Evolutionary conservation across 35 echinoderm and acorn worm species (phyloP).

Genomic region (Apostichopus japonicus): DNA sequence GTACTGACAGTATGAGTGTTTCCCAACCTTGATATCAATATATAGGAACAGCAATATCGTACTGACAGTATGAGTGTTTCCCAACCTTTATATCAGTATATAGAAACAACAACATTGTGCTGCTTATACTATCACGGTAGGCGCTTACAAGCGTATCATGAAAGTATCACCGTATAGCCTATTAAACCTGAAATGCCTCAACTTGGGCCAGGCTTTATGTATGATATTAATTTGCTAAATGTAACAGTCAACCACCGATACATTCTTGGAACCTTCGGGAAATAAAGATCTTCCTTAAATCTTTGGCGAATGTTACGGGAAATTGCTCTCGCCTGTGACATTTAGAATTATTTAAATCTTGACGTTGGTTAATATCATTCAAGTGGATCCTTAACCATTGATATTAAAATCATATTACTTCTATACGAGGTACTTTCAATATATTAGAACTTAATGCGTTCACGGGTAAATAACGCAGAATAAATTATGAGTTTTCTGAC

Average conservation of each 20-base stretch:
- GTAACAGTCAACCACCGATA: background rate
- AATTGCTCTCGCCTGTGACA: background rate
- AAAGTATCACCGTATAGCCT: too few species aligned
- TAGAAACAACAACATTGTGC: too few species aligned
- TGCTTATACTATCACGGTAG: too few species aligned
- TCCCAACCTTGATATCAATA: too few species aligned
- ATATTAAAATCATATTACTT: background rate
- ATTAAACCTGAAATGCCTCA: too few species aligned
- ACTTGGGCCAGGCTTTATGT: too few species aligned
- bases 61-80: too few species aligned
- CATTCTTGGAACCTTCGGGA: background rate
- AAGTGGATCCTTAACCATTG: background rate
- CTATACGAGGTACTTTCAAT: background rate
- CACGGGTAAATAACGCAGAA: background rate
- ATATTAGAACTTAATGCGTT: background rate
- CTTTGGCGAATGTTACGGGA: background rate
- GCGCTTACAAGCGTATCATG: too few species aligned
- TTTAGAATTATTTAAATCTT: constrained; percentile 2
- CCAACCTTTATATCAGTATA: too few species aligned
- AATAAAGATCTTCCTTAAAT: background rate
- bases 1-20: too few species aligned
- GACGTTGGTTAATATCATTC: background rate
- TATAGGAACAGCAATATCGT: too few species aligned
- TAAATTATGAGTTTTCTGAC: background rate
- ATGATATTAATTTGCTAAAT: too few species aligned